A percentile compares a stretch with the other conserved stretches of the same genome.
Evolutionary conservation across 1,140 invertebrate species (phyloP).

Genomic region (Drosophila sturtevanti): DNA sequence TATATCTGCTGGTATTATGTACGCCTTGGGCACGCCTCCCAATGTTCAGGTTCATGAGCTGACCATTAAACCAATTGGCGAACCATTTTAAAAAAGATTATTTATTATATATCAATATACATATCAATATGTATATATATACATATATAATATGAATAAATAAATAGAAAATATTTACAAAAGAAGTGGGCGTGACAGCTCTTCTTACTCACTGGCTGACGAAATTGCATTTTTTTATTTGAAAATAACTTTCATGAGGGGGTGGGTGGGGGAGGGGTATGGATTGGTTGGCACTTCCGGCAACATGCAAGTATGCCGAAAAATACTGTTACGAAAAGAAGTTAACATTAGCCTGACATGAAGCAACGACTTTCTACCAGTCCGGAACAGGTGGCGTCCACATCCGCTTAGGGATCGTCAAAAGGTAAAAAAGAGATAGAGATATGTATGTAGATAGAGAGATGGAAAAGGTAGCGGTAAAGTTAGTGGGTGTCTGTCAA

Average conservation of each 20-base stretch:
- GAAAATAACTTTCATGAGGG: constrained; percentile 29
- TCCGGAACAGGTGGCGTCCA: constrained; percentile 54
- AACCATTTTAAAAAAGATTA: constrained; percentile 54
- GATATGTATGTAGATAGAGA: not conserved
- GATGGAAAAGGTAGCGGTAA: not conserved
- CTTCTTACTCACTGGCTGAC: not conserved
- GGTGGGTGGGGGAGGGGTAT: not conserved
- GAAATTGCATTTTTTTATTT: constrained; percentile 61
- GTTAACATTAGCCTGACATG: constrained; percentile 73
- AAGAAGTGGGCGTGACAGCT: constrained; percentile 27
- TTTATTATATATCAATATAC: no score
- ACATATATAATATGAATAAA: constrained; percentile 15
- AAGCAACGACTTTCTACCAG: not conserved
- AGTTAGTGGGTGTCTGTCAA: constrained; percentile 56
- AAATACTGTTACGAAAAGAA: constrained; percentile 61
- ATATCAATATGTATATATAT: not conserved
- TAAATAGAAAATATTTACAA: not conserved
- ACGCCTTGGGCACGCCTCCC: constrained; percentile 85
- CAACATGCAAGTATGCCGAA: constrained; percentile 37
- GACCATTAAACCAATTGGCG: constrained; percentile 78
- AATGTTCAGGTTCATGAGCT: constrained; percentile 84
- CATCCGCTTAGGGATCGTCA: constrained; percentile 37
- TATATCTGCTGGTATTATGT: constrained; percentile 85
- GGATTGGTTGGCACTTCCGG: constrained; percentile 31
- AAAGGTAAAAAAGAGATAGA: constrained; percentile 3